Evolutionary conservation across 2,888 invertebrate genomes (phyloP), one percentile per base, ranked within the genome.

Genomic region (Noctuana brunneofusca): DNA sequence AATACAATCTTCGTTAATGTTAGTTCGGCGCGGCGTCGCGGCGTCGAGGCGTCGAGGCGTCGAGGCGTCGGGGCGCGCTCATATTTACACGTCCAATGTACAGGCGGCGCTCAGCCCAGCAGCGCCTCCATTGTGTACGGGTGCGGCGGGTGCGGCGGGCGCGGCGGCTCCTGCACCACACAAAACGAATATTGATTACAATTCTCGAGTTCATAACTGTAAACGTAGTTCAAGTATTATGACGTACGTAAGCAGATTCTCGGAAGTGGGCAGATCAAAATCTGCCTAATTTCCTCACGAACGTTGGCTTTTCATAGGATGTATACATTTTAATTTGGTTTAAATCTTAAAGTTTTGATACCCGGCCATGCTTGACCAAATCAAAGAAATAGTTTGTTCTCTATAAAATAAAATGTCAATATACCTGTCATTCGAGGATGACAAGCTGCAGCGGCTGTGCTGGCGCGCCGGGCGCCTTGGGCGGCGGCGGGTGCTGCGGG

Each of bases 391-490:
- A n/a, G n/a, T n/a, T n/a, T n/a, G n/a, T n/a, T n/a, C n/a, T n/a
- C n/a, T n/a, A n/a, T n/a, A n/a, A n/a, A 53, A 11, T 8, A 1
- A 3, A 16, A 43, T 3, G 16, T 24, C 20, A 20, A n/a, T 5
- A 0, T 16, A 57, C 76, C 84, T 93, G 93, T 95, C 95, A 95
- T 94, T 95, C 95, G 81, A 95, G 92, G 91, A 94, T 93, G 76
- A 95, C 95, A 77, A 95, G 95, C 89, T 94, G 73, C 71, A 73
- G 72, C 73, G 67, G 70, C 73, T 70, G 71, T 71, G 68, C 71
- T 68, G 63, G 65, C 64, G 65, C 95, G 48, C 38, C 38, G 38
- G 38, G 14, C 38, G 38, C 14, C 38, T 38, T 5, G 38, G 14
- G 38, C 38, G 12, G 46, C 46, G 46, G 46, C 46, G 18, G 20